Evolutionary conservation across 2,888 invertebrate species (phyloP), one percentile per base, ranked within the genome.

Genomic region (Rotaria sp.): DNA sequence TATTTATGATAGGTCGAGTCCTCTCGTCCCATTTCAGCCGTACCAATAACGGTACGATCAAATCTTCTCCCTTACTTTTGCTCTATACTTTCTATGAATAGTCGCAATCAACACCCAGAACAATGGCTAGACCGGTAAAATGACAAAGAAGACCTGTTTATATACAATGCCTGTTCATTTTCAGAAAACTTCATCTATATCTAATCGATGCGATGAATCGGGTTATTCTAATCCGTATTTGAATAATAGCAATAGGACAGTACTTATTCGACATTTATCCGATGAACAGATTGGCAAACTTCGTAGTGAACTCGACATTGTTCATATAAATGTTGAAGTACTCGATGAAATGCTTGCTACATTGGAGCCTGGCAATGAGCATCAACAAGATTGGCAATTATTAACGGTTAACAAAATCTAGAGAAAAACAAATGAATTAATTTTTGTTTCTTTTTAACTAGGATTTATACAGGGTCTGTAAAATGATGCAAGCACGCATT

Each of bases 341-440:
- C 94, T 99, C 92, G 94, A 95, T 86, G 98, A 99, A 92, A 96
- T 99, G 96, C 92, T 99, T 85, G 94, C 94, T 88, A 96, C 97
- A 91, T 93, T 97, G 88, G 94, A 94, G 50, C 95, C 96, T 21
- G 94, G 95, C 4, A 4, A 94, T 88, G 96, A 96, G 89, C 94
- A 95, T 89, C 93, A 94, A 13, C 94, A 94, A 88, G 97, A 97
- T 91, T 93, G 96, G 89, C 95, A 96, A 89, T 92, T 97, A 88
- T 93, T 97, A 86, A 94, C 95, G 91, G 95, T 95, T 91, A 91
- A 10, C 10, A 59, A 24, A 4, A 4, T 52, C 3, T 52, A 4
- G 21, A 24, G 52, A 24, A 52, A 52, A 52, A 21, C 24, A 0
- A 4, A 24, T 24, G 7, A 7, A 11, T 55, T 86, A 15, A 38